A percentile compares a stretch with the other conserved stretches of the same genome.
These are phyloP conservation scores for Melanostigma gelatinosum DNA, from an alignment of 2,113 vertebrate genomes.

Conservation along the genomic window DNA sequence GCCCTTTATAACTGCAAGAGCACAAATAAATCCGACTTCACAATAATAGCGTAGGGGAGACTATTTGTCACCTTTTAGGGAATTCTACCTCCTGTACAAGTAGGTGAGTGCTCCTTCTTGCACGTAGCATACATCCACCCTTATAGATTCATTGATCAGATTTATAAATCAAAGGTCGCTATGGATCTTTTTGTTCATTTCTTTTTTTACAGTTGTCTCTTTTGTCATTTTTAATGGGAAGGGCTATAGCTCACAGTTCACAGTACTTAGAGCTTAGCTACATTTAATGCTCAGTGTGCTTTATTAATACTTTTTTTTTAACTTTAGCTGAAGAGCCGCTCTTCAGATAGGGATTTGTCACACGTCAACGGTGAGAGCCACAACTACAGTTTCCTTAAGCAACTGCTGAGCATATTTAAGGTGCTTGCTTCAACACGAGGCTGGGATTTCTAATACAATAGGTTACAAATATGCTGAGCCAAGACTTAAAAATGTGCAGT, in stretches of 20 bases:
- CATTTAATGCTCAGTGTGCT: slow-evolving; percentile 43
- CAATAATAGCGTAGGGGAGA: background rate
- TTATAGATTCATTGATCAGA: background rate
- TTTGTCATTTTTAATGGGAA: slow-evolving; percentile 7
- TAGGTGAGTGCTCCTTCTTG: background rate
- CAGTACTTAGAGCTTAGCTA: slow-evolving; percentile 42
- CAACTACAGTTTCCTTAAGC: slow-evolving; percentile 42
- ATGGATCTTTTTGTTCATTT: background rate
- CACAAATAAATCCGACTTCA: slow-evolving; percentile 10
- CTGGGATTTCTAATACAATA: slow-evolving; percentile 3
- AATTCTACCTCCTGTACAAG: background rate
- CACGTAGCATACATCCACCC: background rate
- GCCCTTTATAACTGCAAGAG: slow-evolving; percentile 8
- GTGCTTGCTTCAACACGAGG: slow-evolving; percentile 22
- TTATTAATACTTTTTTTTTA: slow-evolving; percentile 36
- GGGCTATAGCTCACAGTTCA: slow-evolving; percentile 20
- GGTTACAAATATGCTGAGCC: slow-evolving; percentile 35
- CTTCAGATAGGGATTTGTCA: slow-evolving; percentile 63
- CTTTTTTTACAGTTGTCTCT: slow-evolving; percentile 2
- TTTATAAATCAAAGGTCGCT: background rate
- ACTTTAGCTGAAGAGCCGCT: slow-evolving; percentile 37
- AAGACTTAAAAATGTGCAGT: slow-evolving; percentile 12
- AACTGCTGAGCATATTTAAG: slow-evolving; percentile 41
- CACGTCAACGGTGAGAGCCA: slow-evolving; percentile 40
- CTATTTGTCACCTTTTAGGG: background rate